These are phyloP conservation scores for Zoanthus sansibaricus DNA, from an alignment of 92 coral and sea anemone genomes.

Conservation along the genomic window DNA sequence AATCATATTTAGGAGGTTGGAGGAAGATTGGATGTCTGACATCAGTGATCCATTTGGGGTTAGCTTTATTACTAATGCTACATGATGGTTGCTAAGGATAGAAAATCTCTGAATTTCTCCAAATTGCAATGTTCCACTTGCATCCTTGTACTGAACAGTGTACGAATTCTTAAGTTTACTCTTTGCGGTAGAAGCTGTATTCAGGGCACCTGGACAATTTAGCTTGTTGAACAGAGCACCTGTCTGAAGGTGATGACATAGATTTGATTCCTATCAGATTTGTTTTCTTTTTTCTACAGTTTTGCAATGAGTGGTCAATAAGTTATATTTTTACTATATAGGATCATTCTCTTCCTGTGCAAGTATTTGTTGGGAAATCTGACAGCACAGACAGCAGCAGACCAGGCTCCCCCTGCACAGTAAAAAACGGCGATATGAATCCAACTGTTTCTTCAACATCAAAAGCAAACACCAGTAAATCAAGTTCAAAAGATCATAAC, in stretches of 20 bases:
- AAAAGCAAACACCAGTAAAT: no score
- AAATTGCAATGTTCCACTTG: background rate
- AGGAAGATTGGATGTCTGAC: slow-evolving; percentile 42
- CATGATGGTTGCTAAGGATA: background rate
- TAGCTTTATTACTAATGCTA: slow-evolving; percentile 45
- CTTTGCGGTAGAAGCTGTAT: no score
- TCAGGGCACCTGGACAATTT: no score
- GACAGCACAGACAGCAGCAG: background rate
- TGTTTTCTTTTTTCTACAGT: background rate
- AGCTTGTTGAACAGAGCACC: no score
- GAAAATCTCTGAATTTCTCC: background rate
- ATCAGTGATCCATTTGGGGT: slow-evolving; percentile 45
- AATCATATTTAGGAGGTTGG: slow-evolving; percentile 23
- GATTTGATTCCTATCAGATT: background rate
- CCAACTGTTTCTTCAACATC: no score
- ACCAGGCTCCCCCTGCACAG: background rate
- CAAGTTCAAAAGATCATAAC: no score
- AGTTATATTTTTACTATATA: background rate
- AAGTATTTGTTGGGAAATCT: slow-evolving; percentile 43
- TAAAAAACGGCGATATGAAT: no score
- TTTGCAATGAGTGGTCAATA: no score
- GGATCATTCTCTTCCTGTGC: slow-evolving; percentile 62
- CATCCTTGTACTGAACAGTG: background rate
- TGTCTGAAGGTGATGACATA: no score
- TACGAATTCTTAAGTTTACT: slow-evolving; percentile 10